Percentiles rank a stretch among this genome's conserved stretches.
phyloP scores from a whole-genome alignment of 2,888 invertebrate genomes.

The Eulithis testata region DNA sequence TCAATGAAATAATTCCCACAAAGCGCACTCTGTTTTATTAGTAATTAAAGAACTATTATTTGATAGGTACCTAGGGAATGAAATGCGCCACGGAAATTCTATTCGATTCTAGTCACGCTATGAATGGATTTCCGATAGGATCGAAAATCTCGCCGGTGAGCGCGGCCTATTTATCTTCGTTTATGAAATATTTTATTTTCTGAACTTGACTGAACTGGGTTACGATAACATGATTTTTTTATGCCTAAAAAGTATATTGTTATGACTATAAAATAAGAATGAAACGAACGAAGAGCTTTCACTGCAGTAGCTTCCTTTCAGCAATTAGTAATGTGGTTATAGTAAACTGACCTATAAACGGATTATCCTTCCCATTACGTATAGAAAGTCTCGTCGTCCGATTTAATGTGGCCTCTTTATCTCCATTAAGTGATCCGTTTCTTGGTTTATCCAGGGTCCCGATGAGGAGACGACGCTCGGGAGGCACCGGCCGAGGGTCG shows the following conservation, averaged over 20 bases:
- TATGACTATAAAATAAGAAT: not conserved
- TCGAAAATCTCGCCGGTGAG: slow-evolving; percentile 37
- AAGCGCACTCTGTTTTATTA: slow-evolving; percentile 32
- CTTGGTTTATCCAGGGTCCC: slow-evolving; percentile 76
- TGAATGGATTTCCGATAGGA: slow-evolving; percentile 42
- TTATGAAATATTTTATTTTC: slow-evolving; percentile 37
- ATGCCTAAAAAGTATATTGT: not conserved
- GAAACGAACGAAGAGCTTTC: not conserved
- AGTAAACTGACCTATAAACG: slow-evolving; percentile 70
- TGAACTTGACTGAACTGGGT: slow-evolving; percentile 16
- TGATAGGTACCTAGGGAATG: slow-evolving; percentile 19
- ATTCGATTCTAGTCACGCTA: slow-evolving; percentile 42
- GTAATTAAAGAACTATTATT: slow-evolving; percentile 31
- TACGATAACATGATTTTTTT: slow-evolving; percentile 13
- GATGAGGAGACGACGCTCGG: slow-evolving; percentile 74
- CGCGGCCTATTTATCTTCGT: slow-evolving; percentile 42
- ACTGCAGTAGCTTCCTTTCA: not conserved
- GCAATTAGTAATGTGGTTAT: not conserved
- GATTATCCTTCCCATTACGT: slow-evolving; percentile 80
- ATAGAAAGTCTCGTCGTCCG: slow-evolving; percentile 70
- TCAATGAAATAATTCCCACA: slow-evolving; percentile 20
- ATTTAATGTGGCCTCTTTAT: slow-evolving; percentile 76
- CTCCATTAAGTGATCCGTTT: slow-evolving; percentile 75
- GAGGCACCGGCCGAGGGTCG: slow-evolving; percentile 70
- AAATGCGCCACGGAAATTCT: slow-evolving; percentile 32